Conservation (phyloP, 2,113 vertebrate species). For the Xenopus borealis region DNA sequence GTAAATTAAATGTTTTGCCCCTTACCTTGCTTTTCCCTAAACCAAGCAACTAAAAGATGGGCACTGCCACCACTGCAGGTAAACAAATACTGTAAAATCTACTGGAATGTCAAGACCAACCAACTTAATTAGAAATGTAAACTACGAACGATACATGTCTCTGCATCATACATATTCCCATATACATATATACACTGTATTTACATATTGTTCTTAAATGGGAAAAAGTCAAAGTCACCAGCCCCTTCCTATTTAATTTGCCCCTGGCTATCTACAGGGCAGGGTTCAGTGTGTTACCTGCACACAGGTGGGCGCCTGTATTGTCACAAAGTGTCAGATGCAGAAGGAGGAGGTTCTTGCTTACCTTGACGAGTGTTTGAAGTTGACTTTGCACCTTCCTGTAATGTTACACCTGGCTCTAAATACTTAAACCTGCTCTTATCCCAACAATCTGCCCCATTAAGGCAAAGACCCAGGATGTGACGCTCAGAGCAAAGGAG, state of each 20-base stretch:
- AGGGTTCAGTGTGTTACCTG: slow-evolving; percentile 39
- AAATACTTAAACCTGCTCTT: slow-evolving; percentile 45
- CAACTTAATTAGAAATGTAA: too few relatives aligned
- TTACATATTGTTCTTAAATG: background rate
- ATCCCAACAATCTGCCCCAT: slow-evolving; percentile 45
- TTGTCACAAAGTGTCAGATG: slow-evolving; percentile 37
- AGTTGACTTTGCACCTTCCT: slow-evolving; percentile 43
- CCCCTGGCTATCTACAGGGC: slow-evolving; percentile 37
- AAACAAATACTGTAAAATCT: too few relatives aligned
- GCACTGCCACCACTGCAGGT: too few relatives aligned
- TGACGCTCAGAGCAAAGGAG: slow-evolving; percentile 36
- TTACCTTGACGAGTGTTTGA: slow-evolving; percentile 36
- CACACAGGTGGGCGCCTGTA: slow-evolving; percentile 40
- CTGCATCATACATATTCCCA: too few relatives aligned
- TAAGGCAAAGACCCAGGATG: slow-evolving; percentile 30
- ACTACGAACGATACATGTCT: too few relatives aligned
- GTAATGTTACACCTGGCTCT: slow-evolving; percentile 43
- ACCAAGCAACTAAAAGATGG: too few relatives aligned
- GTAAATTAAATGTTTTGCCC: too few relatives aligned
- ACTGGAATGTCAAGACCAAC: too few relatives aligned
- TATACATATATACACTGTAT: too few relatives aligned
- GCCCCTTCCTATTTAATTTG: slow-evolving; percentile 7
- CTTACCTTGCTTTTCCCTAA: too few relatives aligned
- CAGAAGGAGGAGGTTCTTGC: slow-evolving; percentile 5
- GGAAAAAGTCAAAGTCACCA: background rate